Evolutionary conservation across 2,797 vertebrate species (phyloP).

Genomic region (Leptodactylus fallax): DNA sequence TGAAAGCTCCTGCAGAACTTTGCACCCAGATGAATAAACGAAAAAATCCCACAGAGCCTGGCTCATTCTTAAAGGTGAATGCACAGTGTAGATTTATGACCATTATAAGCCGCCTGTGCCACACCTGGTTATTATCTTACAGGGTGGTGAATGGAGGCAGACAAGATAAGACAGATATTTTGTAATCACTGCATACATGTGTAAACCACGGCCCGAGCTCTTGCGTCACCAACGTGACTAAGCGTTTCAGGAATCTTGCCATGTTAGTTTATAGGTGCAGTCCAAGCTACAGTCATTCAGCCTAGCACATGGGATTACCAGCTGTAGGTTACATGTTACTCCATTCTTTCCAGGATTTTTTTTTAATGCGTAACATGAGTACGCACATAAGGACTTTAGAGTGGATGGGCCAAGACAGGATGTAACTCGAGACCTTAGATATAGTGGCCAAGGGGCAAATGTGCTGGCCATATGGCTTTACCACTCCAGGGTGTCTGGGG

Average conservation of each 20-base stretch:
- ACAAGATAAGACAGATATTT: slow-evolving; percentile 57
- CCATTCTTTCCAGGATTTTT: background rate
- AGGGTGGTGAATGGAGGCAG: slow-evolving; percentile 37
- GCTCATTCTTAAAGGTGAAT: slow-evolving; percentile 13
- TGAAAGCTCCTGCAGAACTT: background rate
- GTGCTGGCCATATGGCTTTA: too few relatives aligned
- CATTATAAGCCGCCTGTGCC: background rate
- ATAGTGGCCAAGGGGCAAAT: too few relatives aligned
- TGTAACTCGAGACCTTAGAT: too few relatives aligned
- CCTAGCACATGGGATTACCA: background rate
- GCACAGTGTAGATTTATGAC: slow-evolving; percentile 10
- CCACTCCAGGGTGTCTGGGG: too few relatives aligned
- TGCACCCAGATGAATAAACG: background rate
- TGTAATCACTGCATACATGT: slow-evolving; percentile 47
- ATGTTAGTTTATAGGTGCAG: slow-evolving; percentile 57
- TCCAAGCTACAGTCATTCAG: slow-evolving; percentile 1
- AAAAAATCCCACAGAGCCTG: background rate
- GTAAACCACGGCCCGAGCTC: slow-evolving; percentile 40
- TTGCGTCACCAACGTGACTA: slow-evolving; percentile 48
- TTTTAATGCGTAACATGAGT: too few relatives aligned
- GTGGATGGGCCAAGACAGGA: too few relatives aligned
- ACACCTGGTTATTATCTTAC: slow-evolving; percentile 55
- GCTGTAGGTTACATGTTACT: background rate
- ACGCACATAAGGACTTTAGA: too few relatives aligned
- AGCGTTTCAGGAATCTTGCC: slow-evolving; percentile 44